A percentile compares a stretch with the other conserved stretches of the same genome.
Evolutionary conservation across 2,888 invertebrate species (phyloP).

Genomic region (Mamestra brassicae): DNA sequence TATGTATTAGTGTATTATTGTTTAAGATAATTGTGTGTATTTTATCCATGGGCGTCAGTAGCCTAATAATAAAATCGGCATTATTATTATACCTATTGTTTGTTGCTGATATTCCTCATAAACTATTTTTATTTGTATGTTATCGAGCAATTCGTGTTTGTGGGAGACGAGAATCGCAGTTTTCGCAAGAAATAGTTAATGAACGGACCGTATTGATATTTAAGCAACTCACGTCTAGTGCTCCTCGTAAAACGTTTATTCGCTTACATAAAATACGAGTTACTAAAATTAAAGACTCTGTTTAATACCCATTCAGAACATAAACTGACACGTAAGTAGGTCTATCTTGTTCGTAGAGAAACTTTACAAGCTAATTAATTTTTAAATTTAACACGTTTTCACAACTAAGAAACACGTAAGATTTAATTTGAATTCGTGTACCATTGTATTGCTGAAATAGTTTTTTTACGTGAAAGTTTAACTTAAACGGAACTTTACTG

Average conservation of each 20-base stretch:
- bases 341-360: slow-evolving; percentile 69
- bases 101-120: background rate
- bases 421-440: slow-evolving; percentile 23
- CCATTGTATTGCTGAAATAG: background rate
- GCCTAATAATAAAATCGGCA: no score
- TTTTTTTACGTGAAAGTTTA: background rate
- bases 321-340: slow-evolving; percentile 75
- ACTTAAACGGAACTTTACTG: background rate
- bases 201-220: slow-evolving; percentile 76
- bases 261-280: slow-evolving; percentile 80
- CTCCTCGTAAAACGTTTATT: slow-evolving; percentile 83
- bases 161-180: slow-evolving; percentile 48
- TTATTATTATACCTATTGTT: background rate
- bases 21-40: no score
- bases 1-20: no score
- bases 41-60: no score
- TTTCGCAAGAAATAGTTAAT: slow-evolving; percentile 63
- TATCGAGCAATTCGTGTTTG: slow-evolving; percentile 17
- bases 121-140: slow-evolving; percentile 18
- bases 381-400: slow-evolving; percentile 52
- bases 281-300: slow-evolving; percentile 80
- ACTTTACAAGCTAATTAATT: slow-evolving; percentile 65
- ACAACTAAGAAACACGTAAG: slow-evolving; percentile 38
- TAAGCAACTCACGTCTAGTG: slow-evolving; percentile 82
- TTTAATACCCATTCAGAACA: slow-evolving; percentile 79